phyloP scores from a whole-genome alignment of 2,797 vertebrate genomes.

The Tapirus indicus region DNA sequence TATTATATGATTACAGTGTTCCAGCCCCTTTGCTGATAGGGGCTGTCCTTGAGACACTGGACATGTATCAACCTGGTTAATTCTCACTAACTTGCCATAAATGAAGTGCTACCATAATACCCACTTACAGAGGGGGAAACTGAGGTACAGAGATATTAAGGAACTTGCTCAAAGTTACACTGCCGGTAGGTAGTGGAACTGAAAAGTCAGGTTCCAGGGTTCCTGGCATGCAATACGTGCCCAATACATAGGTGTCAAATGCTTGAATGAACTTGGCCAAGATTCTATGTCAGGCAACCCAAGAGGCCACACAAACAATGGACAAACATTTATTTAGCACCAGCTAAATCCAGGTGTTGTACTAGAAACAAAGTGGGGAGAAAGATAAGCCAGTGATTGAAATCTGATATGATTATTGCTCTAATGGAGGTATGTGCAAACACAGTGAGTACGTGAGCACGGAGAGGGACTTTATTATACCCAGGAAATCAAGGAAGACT shows the following conservation, averaged over 20 bases:
- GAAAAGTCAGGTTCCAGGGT: background rate
- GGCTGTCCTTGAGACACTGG: background rate
- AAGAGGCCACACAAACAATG: background rate
- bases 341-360: background rate
- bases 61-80: background rate
- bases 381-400: background rate
- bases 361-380: background rate
- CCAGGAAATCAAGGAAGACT: background rate
- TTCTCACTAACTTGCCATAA: background rate
- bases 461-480: background rate
- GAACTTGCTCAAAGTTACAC: background rate
- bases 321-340: background rate
- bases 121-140: slow-evolving; percentile 20
- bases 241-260: background rate
- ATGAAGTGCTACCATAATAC: background rate
- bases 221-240: background rate
- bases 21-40: background rate
- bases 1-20: background rate
- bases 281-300: background rate
- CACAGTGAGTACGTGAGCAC: accelerated
- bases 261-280: background rate
- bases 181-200: background rate
- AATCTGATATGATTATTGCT: background rate
- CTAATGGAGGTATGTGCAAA: background rate
- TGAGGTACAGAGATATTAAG: slow-evolving; percentile 17